Conservation (phyloP, 1,140 invertebrate genomes). For the Drosophila arizonae region DNA sequence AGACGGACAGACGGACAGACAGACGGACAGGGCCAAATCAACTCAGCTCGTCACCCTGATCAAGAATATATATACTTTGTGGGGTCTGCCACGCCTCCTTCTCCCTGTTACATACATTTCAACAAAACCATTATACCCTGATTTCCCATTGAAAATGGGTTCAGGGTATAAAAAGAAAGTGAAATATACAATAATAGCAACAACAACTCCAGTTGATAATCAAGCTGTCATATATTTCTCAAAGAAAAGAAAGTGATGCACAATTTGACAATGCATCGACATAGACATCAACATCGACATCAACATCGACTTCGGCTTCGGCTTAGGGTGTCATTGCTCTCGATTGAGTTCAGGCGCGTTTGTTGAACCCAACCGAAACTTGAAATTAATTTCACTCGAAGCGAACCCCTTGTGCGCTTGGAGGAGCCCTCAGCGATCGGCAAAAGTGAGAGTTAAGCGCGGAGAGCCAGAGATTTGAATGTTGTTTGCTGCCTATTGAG, state of each 20-base stretch:
- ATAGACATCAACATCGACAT: not conserved
- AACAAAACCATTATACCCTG: no score
- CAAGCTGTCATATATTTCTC: conserved; percentile 11
- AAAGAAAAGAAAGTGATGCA: conserved; percentile 31
- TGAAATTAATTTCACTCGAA: conserved; percentile 56
- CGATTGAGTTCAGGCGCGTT: conserved; percentile 66
- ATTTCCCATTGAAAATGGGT: no score
- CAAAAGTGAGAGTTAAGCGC: conserved; percentile 68
- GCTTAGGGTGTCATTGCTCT: conserved; percentile 65
- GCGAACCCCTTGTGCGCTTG: not conserved
- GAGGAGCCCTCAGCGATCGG: conserved; percentile 34
- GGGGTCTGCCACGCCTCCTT: no score
- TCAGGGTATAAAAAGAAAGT: conserved; percentile 75
- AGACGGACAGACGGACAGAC: no score
- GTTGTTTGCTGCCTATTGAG: conserved; percentile 55
- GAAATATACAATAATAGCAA: conserved; percentile 49
- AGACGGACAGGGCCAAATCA: no score
- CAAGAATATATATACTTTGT: no score
- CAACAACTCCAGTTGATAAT: conserved; percentile 35
- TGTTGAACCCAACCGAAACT: conserved; percentile 54
- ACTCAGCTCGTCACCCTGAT: no score
- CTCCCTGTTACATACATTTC: no score
- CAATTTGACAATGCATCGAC: conserved; percentile 4
- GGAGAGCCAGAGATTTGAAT: conserved; percentile 63
- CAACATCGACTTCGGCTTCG: not conserved